These are phyloP conservation scores for Dipodomys stephensi DNA, from an alignment of 2,113 vertebrate species.

Conservation along the genomic window DNA sequence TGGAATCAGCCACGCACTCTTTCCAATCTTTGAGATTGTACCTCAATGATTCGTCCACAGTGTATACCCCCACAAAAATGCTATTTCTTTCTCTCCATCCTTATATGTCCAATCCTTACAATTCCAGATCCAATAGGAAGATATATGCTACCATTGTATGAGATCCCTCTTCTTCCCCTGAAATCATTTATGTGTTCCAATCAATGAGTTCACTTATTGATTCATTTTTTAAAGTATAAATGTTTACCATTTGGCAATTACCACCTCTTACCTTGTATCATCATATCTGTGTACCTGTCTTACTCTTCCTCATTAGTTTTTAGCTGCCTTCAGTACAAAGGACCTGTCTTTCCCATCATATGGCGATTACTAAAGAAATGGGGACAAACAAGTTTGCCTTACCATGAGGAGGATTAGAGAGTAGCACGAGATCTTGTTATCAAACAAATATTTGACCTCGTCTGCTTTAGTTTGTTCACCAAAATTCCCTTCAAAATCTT, in stretches of 20 bases:
- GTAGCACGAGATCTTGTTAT: not conserved
- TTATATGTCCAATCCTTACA: not conserved
- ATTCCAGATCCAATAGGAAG: not conserved
- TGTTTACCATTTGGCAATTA: not conserved
- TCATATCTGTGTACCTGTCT: not conserved
- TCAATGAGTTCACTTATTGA: not conserved
- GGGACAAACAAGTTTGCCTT: not conserved
- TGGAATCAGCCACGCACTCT: not conserved
- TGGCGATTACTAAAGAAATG: not conserved
- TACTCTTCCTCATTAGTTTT: not conserved
- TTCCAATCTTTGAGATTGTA: not conserved
- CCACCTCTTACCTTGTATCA: not conserved
- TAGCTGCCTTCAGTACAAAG: not conserved
- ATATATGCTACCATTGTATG: not conserved
- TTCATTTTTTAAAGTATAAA: not conserved
- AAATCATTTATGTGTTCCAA: not conserved
- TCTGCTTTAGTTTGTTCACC: constrained; percentile 22
- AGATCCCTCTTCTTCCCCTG: not conserved
- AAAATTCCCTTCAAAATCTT: constrained; percentile 42
- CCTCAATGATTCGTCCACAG: not conserved
- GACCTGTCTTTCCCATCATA: not conserved
- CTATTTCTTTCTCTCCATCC: not conserved
- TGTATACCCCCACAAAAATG: not conserved
- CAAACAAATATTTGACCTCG: constrained; percentile 30
- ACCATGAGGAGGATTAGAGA: not conserved